Conservation (phyloP, 2,888 invertebrate genomes). For the Zelleria hepariella region DNA sequence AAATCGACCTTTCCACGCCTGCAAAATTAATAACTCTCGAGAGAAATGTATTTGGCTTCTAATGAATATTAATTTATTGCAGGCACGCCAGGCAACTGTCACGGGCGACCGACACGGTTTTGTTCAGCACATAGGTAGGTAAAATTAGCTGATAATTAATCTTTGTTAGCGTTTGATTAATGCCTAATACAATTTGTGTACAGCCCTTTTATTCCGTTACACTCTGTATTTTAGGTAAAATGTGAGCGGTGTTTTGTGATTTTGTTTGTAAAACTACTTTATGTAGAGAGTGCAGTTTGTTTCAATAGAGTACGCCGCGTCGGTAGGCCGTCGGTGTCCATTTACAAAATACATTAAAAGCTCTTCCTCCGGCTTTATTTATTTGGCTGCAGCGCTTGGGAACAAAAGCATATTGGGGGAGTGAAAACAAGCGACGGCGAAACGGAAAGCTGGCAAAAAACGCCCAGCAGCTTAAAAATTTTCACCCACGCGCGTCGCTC, state of each 20-base stretch:
- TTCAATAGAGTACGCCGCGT: not conserved
- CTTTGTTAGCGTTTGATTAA: not conserved
- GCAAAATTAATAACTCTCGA: constrained; percentile 7
- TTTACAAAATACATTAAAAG: not conserved
- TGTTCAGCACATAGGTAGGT: not conserved
- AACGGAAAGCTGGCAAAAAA: not conserved
- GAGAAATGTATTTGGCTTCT: constrained; percentile 15
- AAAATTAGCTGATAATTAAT: not conserved
- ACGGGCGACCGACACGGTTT: not conserved
- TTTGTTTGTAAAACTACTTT: not conserved
- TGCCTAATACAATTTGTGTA: not conserved
- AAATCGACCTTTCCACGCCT: not conserved
- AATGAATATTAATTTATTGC: constrained; percentile 16
- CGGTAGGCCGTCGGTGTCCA: not conserved
- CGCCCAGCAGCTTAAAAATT: not conserved
- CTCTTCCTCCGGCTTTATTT: not conserved
- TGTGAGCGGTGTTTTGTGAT: not conserved
- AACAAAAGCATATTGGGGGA: not conserved
- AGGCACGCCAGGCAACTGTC: constrained; percentile 3
- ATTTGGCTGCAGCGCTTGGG: not conserved
- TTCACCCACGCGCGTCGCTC: not conserved
- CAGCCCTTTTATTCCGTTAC: not conserved
- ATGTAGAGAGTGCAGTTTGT: not conserved
- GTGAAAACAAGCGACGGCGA: not conserved
- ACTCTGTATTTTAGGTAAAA: not conserved